Evolutionary conservation across 2,888 invertebrate species (phyloP).

Genomic region (Phortica okadai): DNA sequence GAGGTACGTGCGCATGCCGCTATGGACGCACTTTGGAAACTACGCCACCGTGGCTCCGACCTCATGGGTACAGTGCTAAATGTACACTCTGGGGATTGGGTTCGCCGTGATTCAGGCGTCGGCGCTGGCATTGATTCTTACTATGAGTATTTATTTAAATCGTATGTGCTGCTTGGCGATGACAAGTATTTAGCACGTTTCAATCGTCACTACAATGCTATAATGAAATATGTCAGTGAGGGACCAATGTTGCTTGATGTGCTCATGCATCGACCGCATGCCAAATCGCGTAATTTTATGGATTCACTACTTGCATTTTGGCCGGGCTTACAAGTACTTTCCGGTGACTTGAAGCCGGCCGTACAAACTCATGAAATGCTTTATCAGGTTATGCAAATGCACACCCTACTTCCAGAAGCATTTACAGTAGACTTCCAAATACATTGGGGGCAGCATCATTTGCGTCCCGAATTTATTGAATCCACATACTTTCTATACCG

Average conservation of each 20-base stretch:
- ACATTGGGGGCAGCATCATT: conserved; percentile 98
- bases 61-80: conserved; percentile 98
- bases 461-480: conserved; percentile 98
- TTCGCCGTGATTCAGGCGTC: conserved; percentile 96
- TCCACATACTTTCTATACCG: conserved; percentile 97
- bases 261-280: conserved; percentile 95
- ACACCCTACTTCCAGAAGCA: conserved; percentile 98
- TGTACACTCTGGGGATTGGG: conserved; percentile 99
- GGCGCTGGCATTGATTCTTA: conserved; percentile 99
- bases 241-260: conserved; percentile 97
- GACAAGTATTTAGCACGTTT: conserved; percentile 95
- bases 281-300: conserved; percentile 97
- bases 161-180: conserved; percentile 96
- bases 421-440: conserved; percentile 99
- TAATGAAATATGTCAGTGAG: conserved; percentile 96
- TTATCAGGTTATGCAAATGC: conserved; percentile 97
- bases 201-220: conserved; percentile 95
- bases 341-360: conserved; percentile 96
- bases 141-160: conserved; percentile 98
- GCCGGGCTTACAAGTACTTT: conserved; percentile 94
- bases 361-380: conserved; percentile 99
- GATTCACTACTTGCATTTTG: conserved; percentile 98
- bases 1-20: conserved; percentile 96
- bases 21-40: conserved; percentile 97
- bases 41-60: conserved; percentile 91